Evolutionary conservation across 2,113 vertebrate species (phyloP).

Genomic region (Menura novaehollandiae): DNA sequence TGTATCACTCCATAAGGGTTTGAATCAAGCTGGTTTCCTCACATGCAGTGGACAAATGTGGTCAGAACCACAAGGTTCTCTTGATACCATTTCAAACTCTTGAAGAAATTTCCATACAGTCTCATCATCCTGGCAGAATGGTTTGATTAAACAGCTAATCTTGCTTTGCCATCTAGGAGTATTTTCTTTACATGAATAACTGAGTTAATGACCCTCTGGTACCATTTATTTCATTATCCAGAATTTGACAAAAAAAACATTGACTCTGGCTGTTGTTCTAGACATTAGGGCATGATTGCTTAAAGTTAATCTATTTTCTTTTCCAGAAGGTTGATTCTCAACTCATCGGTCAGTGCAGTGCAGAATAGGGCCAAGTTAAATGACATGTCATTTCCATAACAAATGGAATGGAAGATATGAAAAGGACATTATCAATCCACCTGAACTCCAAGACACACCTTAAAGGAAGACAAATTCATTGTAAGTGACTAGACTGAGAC

Average conservation of each 20-base stretch:
- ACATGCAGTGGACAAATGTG: background rate
- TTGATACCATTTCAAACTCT: background rate
- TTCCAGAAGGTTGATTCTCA: background rate
- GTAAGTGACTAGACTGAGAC: background rate
- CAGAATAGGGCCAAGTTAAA: background rate
- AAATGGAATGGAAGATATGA: background rate
- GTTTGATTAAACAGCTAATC: background rate
- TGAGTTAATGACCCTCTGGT: background rate
- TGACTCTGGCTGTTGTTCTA: background rate
- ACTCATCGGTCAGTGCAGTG: background rate
- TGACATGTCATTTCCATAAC: slow-evolving; percentile 9
- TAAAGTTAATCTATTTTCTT: background rate
- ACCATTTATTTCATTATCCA: background rate
- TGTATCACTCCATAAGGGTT: background rate
- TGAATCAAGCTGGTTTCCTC: background rate
- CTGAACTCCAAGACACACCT: background rate
- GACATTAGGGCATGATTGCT: background rate
- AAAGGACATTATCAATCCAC: background rate
- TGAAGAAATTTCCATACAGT: background rate
- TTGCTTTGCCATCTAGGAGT: background rate
- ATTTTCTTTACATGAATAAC: background rate
- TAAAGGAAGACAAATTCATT: background rate
- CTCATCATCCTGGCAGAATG: background rate
- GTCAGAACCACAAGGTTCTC: background rate
- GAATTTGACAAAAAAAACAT: background rate